Base-by-base conservation (phyloP, 2,888 invertebrate genomes). In the Allacma fusca region DNA sequence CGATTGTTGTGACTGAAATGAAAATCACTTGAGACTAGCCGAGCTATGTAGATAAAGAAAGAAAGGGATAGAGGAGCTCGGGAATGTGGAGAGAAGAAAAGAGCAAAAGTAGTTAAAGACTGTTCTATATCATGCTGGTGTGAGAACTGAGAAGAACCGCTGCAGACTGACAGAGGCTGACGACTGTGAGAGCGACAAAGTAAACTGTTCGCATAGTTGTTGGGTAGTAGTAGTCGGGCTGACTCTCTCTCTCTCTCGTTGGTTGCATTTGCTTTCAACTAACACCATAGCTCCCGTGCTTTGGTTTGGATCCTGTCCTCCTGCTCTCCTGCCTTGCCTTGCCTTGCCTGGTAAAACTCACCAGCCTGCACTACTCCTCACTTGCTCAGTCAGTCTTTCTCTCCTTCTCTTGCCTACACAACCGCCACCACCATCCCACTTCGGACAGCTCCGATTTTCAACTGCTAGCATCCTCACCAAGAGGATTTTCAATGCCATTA, bases 401-500 rank as follows among this genome's bases (percentile, higher is more conserved):
- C 50, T 50, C 29, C 19, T 65, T 21, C 34, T 57, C 26, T 44
- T 57, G 5, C 50, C 26, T 50, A 59, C 26, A 19, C 44, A 12
- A 57, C 74, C 74, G 62, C 64, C 43, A 44, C 64, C 43, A 73
- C 26, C 64, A n/a, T 43, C 62, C 21, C 34, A 21, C 34, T 59
- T 29, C 67, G 44, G 67, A 59, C 24, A 75, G 75, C 40, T 76
- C 75, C 75, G 68, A 57, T 76, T 76, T 69, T 59, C 75, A 50
- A 59, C 68, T 67, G 67, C 68, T 44, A 44, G 19, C 59, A 67
- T 68, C 59, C 57, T 67, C 68, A 75, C 57, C 75, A 70, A 57
- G n/a, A 59, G 74, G 68, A 69, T 80, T 80, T 79, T 80, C 80
- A 80, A 80, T 80, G 80, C 78, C 80, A 80, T 79, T 80, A 80